Evolutionary conservation across 2,113 vertebrate genomes (phyloP).

Genomic region (Phalacrocorax brasilianus): DNA sequence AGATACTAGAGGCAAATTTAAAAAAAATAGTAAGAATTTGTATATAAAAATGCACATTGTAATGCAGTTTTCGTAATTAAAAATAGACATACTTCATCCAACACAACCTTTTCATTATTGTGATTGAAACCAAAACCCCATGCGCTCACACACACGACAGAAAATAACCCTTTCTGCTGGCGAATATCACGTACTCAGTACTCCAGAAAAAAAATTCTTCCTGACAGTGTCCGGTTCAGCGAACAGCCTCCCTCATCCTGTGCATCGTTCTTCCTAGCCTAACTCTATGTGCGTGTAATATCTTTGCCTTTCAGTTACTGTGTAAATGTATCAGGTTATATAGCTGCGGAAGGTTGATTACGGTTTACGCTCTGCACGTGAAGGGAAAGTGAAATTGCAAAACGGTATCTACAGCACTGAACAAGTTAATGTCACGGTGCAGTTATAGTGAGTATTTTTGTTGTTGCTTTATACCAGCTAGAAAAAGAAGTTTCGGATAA

Average conservation of each 20-base stretch:
- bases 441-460: background rate
- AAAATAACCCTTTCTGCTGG: conserved; percentile 41
- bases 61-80: conserved; percentile 68
- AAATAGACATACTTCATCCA: conserved; percentile 65
- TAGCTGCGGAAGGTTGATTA: background rate
- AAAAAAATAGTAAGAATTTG: conserved; percentile 62
- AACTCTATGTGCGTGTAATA: conserved; percentile 37
- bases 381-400: conserved; percentile 19
- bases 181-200: background rate
- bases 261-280: conserved; percentile 38
- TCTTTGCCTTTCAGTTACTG: conserved; percentile 10
- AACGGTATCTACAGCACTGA: conserved; percentile 13
- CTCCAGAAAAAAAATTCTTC: conserved; percentile 12
- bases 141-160: conserved; percentile 38
- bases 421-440: background rate
- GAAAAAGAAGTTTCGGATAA: background rate
- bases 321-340: conserved; percentile 34
- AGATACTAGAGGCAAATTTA: conserved; percentile 67
- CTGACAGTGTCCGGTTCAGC: background rate
- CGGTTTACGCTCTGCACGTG: conserved; percentile 5
- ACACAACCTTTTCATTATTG: conserved; percentile 50
- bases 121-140: conserved; percentile 56
- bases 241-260: conserved; percentile 27
- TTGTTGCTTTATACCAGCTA: conserved; percentile 17
- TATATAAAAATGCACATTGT: conserved; percentile 74